Evolutionary conservation across 2,797 vertebrate genomes (phyloP).

Genomic region (Moxostoma hubbsi): DNA sequence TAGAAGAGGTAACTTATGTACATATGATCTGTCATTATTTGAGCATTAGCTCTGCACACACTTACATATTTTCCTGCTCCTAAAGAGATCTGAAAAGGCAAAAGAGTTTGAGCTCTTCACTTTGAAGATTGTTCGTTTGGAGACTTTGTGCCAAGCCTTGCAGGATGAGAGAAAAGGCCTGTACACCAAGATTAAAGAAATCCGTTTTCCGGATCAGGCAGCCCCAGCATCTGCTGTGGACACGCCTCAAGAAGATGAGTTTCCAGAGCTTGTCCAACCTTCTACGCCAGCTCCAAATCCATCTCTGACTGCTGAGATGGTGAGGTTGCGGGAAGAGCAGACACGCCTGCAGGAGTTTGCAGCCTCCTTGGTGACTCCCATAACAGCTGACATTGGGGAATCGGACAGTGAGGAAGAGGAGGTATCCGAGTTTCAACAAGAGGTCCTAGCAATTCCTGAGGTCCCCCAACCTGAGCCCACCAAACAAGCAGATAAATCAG

Average conservation of each 20-base stretch:
- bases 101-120: slow-evolving; percentile 90
- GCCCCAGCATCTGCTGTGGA: slow-evolving; percentile 46
- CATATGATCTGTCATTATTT: not conserved
- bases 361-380: slow-evolving; percentile 72
- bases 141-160: slow-evolving; percentile 88
- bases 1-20: slow-evolving; percentile 84
- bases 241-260: slow-evolving; percentile 28
- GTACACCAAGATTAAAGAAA: slow-evolving; percentile 90
- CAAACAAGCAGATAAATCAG: not conserved
- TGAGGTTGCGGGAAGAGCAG: slow-evolving; percentile 70
- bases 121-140: slow-evolving; percentile 90
- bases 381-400: slow-evolving; percentile 45
- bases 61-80: not conserved
- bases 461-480: slow-evolving; percentile 8
- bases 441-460: slow-evolving; percentile 59
- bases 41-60: not conserved
- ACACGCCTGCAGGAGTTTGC: slow-evolving; percentile 81
- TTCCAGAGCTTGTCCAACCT: slow-evolving; percentile 27
- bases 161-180: slow-evolving; percentile 90
- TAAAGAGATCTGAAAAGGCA: slow-evolving; percentile 85
- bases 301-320: slow-evolving; percentile 69
- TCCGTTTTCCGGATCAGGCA: slow-evolving; percentile 68
- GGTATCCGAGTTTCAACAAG: not conserved
- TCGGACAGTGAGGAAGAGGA: slow-evolving; percentile 30
- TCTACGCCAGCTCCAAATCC: slow-evolving; percentile 58